Evolutionary conservation across 1,140 invertebrate genomes (phyloP), one percentile per base, ranked within the genome.

Genomic region (Periplaneta americana): DNA sequence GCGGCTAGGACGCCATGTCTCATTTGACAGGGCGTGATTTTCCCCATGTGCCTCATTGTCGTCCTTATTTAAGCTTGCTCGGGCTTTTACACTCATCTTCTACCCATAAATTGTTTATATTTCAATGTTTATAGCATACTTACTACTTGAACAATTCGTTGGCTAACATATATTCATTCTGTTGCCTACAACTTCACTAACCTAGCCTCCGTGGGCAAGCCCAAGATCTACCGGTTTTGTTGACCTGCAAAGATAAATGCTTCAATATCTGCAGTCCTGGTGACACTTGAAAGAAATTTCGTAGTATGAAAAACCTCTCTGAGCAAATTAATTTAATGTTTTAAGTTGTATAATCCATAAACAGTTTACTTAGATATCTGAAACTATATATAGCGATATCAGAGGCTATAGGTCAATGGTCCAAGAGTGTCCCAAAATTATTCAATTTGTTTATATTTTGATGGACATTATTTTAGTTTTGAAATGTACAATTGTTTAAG

Each of bases 21-120:
- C 90, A 90, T 91, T 92, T 93, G 92, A 93, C 92, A 94, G 92
- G 93, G 93, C 92, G 92, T 93, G 92, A 93, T 91, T 92, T 91
- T 91, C 90, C 89, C 81, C 90, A 91, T 91, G 90, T 90, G 90
- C 89, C 88, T 87, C 86, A 87, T 86, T 36, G 22, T 36, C 28
- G n/a, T 78, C 37, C 18, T 36, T 35, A 39, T 78, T 78, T 39
- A 35, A 34, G 5, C n/a, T 28, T 66, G 48, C 22, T 8, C 22
- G 28, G 48, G 48, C 48, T 28, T 66, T 66, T 66, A 9, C 28
- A n/a, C 48, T n/a, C n/a, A 66, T 66, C 28, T 28, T 8, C 8
- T 28, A 66, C 28, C 3, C 22, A n/a, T 0, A 66, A n/a, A 66
- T n/a, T 28, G 22, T 66, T 66, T 66, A 66, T 6, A 28, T 66